Evolutionary conservation across 2,797 vertebrate species (phyloP).

Genomic region (Alfaro cultratus): DNA sequence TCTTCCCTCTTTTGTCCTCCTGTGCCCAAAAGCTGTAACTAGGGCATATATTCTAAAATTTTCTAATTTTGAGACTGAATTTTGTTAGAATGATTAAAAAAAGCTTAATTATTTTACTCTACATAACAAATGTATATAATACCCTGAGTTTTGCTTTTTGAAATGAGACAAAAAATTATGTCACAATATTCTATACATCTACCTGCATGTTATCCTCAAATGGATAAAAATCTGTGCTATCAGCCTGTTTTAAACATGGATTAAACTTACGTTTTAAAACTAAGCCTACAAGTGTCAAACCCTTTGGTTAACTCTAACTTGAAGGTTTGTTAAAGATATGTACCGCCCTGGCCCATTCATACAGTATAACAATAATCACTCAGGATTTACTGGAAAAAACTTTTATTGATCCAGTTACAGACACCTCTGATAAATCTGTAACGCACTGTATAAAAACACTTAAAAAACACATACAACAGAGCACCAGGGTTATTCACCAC

Average conservation of each 20-base stretch:
- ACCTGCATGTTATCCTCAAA: not conserved
- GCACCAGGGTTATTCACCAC: conserved; percentile 72
- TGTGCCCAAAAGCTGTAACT: not conserved
- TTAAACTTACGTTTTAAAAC: not conserved
- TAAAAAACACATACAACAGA: conserved; percentile 76
- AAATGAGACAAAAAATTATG: not conserved
- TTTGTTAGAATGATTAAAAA: not conserved
- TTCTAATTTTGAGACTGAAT: not conserved
- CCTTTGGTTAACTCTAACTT: not conserved
- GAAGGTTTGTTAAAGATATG: not conserved
- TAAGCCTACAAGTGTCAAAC: not conserved
- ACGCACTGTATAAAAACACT: conserved; percentile 78
- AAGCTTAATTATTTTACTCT: not conserved
- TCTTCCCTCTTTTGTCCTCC: not conserved
- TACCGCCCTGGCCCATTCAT: not conserved
- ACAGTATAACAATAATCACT: not conserved
- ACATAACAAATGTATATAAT: not conserved
- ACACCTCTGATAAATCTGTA: conserved; percentile 65
- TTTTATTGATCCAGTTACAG: conserved; percentile 81
- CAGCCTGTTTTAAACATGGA: not conserved
- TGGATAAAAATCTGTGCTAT: not conserved
- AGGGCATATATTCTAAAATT: not conserved
- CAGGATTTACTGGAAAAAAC: conserved; percentile 60
- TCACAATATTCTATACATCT: not conserved
- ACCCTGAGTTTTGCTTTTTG: not conserved